phyloP scores from a whole-genome alignment of 37 sponge, comb jelly and placozoan genomes.

The Petrosia ficiformis region DNA sequence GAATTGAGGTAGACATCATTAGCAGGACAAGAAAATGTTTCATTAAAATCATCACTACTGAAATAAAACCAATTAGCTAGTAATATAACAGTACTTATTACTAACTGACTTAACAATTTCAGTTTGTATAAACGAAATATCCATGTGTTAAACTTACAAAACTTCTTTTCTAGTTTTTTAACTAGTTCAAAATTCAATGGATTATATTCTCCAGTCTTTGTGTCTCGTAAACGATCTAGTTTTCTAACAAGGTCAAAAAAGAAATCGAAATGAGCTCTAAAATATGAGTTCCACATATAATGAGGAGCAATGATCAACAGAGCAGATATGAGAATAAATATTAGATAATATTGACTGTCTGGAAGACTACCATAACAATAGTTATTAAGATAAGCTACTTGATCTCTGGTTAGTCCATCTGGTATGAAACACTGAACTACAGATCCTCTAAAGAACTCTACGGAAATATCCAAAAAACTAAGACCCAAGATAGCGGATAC shows the following conservation, averaged over 20 bases:
- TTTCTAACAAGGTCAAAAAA: constrained; percentile 30
- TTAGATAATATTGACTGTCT: constrained; percentile 17
- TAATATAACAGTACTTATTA: background rate
- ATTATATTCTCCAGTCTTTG: constrained; percentile 48
- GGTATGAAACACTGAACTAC: background rate
- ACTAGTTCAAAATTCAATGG: constrained; percentile 31
- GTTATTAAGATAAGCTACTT: constrained; percentile 29
- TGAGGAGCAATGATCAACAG: constrained; percentile 45
- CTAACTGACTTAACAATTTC: constrained; percentile 31
- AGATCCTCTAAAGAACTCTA: constrained; percentile 14
- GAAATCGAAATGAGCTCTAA: constrained; percentile 39
- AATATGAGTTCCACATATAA: constrained; percentile 35
- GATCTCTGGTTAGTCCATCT: background rate
- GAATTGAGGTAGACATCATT: background rate
- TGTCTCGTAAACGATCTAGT: constrained; percentile 36
- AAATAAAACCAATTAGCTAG: background rate
- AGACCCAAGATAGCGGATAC: constrained; percentile 30
- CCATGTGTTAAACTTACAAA: constrained; percentile 7
- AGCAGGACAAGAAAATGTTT: constrained; percentile 10
- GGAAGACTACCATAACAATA: constrained; percentile 38
- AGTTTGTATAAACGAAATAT: constrained; percentile 38
- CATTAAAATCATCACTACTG: background rate
- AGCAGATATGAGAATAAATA: constrained; percentile 37
- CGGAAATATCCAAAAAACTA: constrained; percentile 18
- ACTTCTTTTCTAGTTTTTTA: constrained; percentile 41